Evolutionary conservation across 2,797 vertebrate genomes (phyloP).

Genomic region (Macropus fuliginosus): DNA sequence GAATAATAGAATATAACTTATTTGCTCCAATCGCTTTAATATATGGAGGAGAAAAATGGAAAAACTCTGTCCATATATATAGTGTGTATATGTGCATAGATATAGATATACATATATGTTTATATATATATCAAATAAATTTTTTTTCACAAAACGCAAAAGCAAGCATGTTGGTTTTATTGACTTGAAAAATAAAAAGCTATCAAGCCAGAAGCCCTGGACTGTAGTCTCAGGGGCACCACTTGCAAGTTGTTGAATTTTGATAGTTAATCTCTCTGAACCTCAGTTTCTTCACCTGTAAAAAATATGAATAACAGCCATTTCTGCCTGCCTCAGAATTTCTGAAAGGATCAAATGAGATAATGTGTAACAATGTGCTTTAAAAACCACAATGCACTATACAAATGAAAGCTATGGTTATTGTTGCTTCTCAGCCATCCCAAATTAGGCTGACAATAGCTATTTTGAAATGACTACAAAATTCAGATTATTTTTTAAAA

Average conservation of each 20-base stretch:
- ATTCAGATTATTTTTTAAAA: not conserved
- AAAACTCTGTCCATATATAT: not conserved
- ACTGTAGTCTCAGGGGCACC: not conserved
- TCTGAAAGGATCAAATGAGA: not conserved
- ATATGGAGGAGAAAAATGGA: not conserved
- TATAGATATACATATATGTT: not conserved
- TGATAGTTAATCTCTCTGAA: not conserved
- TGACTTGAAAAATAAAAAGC: conserved; percentile 45
- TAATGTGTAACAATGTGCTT: not conserved
- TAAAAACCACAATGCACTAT: not conserved
- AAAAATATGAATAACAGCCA: not conserved
- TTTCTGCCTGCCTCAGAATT: not conserved
- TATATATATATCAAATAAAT: too few species aligned
- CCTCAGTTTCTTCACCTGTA: not conserved
- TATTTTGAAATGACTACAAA: not conserved
- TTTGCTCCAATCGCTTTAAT: conserved; percentile 28
- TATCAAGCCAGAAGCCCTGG: not conserved
- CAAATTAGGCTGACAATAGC: not conserved
- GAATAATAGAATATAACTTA: conserved; percentile 10
- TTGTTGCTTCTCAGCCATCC: not conserved
- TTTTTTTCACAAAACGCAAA: not conserved
- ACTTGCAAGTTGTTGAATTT: not conserved
- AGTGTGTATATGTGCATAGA: too few species aligned
- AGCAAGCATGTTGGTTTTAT: conserved; percentile 14
- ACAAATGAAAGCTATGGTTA: not conserved